Evolutionary conservation across 2,888 invertebrate genomes (phyloP).

Genomic region (Tipula helvola): DNA sequence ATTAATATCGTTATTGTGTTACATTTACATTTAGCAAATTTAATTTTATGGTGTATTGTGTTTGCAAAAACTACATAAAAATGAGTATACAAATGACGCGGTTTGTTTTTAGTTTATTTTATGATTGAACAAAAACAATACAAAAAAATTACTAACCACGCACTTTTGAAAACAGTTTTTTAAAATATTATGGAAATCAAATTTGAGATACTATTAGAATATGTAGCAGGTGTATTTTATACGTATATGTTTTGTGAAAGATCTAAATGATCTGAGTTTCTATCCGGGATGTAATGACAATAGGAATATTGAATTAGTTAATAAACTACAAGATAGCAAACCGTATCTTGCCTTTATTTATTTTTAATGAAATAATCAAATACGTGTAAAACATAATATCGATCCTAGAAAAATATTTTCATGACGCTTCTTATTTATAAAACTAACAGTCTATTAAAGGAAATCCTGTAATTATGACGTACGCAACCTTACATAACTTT

Average conservation of each 20-base stretch:
- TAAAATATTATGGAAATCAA: background rate
- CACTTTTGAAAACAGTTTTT: background rate
- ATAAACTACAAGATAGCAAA: no score
- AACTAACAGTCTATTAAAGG: no score
- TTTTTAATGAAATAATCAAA: no score
- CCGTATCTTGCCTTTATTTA: no score
- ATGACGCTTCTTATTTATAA: no score
- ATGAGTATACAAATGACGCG: background rate
- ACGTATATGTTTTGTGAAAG: background rate
- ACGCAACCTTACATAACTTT: no score
- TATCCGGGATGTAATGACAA: background rate
- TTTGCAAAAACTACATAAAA: background rate
- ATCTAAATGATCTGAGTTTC: background rate
- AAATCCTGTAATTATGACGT: no score
- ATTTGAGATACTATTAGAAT: background rate
- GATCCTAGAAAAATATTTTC: no score
- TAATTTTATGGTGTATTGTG: background rate
- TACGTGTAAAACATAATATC: no score
- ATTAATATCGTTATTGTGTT: background rate
- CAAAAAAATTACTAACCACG: background rate
- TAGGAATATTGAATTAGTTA: background rate
- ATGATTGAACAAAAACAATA: background rate
- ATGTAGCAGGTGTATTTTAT: background rate
- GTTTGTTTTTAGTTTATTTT: background rate
- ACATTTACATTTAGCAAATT: background rate